Base-by-base conservation (phyloP, 2,113 vertebrate genomes). In the Tupaia tana region DNA sequence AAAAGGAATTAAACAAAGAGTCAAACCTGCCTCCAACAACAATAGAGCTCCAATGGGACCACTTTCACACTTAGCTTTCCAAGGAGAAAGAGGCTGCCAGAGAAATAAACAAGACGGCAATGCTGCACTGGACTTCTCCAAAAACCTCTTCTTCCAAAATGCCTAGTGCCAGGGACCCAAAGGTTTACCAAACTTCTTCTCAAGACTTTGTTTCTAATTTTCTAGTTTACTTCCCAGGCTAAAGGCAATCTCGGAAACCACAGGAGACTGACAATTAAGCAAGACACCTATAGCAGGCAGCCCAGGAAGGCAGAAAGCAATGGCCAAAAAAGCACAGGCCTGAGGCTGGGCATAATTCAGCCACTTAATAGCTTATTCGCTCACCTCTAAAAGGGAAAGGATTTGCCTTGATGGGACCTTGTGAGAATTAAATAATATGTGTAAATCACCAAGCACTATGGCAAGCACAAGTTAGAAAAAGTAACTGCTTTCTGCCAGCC, bases 211-310 rank as follows among this genome's bases (percentile, higher is more conserved):
- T 81, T 96, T 95, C 81, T 92, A 73, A 93, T 87, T 95, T 83
- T 92, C 92, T 9, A 64, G 87, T 20, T 54, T 79, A 69, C 79
- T 34, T 95, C 66, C n/a, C 27, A 54, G 80, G 58, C 66, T 89
- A 94, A 92, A 95, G 56, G 52, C 91, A 95, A 95, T 71, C 88
- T 75, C 71, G 43, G 34, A 31, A 90, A 85, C 27, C n/a, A 89
- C 0, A 0, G 71, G 58, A 94, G 71, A 92, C 6, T n/a, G 83
- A 90, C 19, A 29, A 71, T 69, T 90, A 81, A 86, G 70, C 13
- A 18, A 67, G 85, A 71, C 18, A 69, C 81, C 25, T 1, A 9
- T 0, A 0, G 74, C 70, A 79, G 81, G 82, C 18, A 83, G 74
- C 54, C 85, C 64, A 43, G 34, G 22, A 78, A 18, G 70, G 59